phyloP scores from a whole-genome alignment of 2,797 vertebrate genomes.

The Anguilla megastoma region DNA sequence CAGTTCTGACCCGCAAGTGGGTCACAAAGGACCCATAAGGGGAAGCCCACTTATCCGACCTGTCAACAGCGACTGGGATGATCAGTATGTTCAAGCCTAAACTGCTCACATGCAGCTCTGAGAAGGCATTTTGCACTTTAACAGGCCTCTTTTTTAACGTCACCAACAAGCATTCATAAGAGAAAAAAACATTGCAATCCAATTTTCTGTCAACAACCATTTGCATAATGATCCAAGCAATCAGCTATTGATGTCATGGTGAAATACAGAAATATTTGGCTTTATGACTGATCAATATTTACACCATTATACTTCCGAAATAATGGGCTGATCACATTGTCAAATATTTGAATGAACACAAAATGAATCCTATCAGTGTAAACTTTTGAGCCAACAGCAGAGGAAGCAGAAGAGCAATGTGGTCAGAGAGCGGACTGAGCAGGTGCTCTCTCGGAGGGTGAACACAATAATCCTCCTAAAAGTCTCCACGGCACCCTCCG shows the following conservation, averaged over 20 bases:
- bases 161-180: neutral
- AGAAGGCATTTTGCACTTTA: neutral
- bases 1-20: neutral
- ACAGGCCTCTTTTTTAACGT: neutral
- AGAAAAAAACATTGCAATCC: neutral
- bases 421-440: neutral
- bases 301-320: neutral
- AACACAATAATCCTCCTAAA: conserved; percentile 1
- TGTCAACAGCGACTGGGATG: neutral
- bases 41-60: too few species aligned
- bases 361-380: neutral
- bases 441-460: neutral
- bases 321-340: neutral
- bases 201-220: neutral
- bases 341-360: neutral
- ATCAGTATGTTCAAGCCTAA: neutral
- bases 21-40: neutral
- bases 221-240: neutral
- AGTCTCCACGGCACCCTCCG: neutral
- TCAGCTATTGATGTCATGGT: neutral
- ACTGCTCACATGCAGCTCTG: neutral
- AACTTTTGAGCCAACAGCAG: neutral
- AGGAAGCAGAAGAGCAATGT: neutral
- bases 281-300: neutral
- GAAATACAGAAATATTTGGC: neutral